Base-by-base conservation (phyloP, 64 coral and sea anemone species). In the Porites lutea region DNA sequence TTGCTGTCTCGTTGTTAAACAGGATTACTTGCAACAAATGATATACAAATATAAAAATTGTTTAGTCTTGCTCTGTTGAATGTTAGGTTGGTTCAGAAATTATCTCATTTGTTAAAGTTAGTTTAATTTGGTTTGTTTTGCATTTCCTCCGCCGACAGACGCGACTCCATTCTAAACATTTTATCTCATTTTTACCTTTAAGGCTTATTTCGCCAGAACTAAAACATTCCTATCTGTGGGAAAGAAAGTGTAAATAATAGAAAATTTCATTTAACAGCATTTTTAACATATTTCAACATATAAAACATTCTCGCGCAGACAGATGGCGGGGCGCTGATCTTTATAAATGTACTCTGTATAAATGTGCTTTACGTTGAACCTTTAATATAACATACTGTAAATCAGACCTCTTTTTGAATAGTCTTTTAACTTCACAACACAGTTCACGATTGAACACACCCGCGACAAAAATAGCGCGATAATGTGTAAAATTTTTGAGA, bases 1-100 rank as follows among this genome's bases (percentile, higher is more conserved):
- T 7, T 57, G 54, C 7, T 57, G 54, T 57, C 54, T 22, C 54
- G n/a, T 61, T 45, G 44, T 63, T 63, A 22, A 48, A 23, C 19
- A 22, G 14, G 45, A 84, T 69, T 84, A 16, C 37, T 18, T 81
- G 78, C 48, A 68, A 83, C 52, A 68, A 69, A 84, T 11, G 10
- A 84, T 44, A 52, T 84, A 4, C 48, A 84, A 67, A 4, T 3
- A 21, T 69, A 50, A 84, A 84, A 50, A 18, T 84, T 44, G 21
- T 84, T 84, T 20, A 84, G 53, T 61, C 48, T 65, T 68, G 16
- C 47, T 68, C 68, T 84, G 46, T 84, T 84, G 61, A 46, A 84
- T 84, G 63, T 12, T 48, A 15, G 3, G 61, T 52, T 13, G 18
- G 44, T 10, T 19, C 20, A 65, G 7, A 16, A 19, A 3, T 65